Evolutionary conservation across 2,797 vertebrate species (phyloP).

Genomic region (Carcharodon carcharias): DNA sequence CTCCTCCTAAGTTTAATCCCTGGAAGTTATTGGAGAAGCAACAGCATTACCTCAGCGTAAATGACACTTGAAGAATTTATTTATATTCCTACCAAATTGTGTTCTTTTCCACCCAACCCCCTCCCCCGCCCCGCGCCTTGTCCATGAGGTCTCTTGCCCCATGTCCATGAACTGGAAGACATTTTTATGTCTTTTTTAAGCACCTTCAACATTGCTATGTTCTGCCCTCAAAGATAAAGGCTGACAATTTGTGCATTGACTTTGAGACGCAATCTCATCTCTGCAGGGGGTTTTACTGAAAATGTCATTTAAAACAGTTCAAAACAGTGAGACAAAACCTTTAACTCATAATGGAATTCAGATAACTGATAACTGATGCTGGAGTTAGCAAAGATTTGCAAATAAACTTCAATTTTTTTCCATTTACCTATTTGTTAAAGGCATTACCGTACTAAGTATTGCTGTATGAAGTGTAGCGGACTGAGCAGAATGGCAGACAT

Average conservation of each 20-base stretch:
- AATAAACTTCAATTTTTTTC: background rate
- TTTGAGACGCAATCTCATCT: constrained; percentile 17
- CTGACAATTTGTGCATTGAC: background rate
- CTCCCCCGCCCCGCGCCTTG: background rate
- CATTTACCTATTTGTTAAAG: background rate
- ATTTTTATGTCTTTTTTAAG: background rate
- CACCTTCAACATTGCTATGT: background rate
- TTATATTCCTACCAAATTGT: background rate
- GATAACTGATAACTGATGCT: background rate
- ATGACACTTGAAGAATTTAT: background rate
- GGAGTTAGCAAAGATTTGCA: background rate
- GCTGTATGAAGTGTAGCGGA: background rate
- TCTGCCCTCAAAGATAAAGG: constrained; percentile 5
- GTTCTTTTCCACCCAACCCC: too few relatives aligned
- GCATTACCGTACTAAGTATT: background rate
- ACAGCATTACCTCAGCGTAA: constrained; percentile 17
- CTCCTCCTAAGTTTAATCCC: background rate
- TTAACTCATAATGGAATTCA: background rate
- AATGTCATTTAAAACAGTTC: constrained; percentile 21
- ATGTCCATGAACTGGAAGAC: background rate
- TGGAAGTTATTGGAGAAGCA: constrained; percentile 4
- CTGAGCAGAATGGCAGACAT: background rate
- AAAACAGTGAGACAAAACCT: background rate
- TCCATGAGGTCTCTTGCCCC: background rate
- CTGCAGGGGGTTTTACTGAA: constrained; percentile 12